Conservation (phyloP, 2,797 vertebrate genomes). For the Triplophysa yarkandensis region DNA sequence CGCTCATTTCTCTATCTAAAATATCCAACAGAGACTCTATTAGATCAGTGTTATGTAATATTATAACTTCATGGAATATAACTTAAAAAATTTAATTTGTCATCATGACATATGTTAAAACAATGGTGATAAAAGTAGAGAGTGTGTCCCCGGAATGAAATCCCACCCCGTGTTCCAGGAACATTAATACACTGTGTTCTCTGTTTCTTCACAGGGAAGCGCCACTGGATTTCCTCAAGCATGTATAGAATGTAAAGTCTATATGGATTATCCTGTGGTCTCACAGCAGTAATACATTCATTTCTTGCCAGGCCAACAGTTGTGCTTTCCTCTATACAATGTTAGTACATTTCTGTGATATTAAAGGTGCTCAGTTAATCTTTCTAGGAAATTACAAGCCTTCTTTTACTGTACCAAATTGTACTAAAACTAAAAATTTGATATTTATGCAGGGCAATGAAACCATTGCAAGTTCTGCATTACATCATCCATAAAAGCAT, state of each 20-base stretch:
- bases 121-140: background rate
- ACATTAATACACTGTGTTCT: slow-evolving; percentile 6
- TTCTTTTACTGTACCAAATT: background rate
- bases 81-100: background rate
- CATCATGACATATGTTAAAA: background rate
- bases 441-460: too few species aligned
- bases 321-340: background rate
- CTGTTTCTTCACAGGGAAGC: slow-evolving; percentile 9
- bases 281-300: background rate
- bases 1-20: too few species aligned
- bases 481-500: background rate
- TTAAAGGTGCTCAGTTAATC: background rate
- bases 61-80: too few species aligned
- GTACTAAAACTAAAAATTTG: background rate
- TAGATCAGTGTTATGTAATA: too few species aligned
- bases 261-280: slow-evolving; percentile 6
- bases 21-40: too few species aligned
- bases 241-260: slow-evolving; percentile 19
- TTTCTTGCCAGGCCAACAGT: background rate
- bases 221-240: slow-evolving; percentile 3
- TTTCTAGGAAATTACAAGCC: background rate
- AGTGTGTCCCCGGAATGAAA: background rate
- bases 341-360: background rate
- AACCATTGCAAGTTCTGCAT: too few species aligned
- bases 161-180: background rate